Base-by-base conservation (phyloP, 2,888 invertebrate genomes). In the Pyrgus malvae region DNA sequence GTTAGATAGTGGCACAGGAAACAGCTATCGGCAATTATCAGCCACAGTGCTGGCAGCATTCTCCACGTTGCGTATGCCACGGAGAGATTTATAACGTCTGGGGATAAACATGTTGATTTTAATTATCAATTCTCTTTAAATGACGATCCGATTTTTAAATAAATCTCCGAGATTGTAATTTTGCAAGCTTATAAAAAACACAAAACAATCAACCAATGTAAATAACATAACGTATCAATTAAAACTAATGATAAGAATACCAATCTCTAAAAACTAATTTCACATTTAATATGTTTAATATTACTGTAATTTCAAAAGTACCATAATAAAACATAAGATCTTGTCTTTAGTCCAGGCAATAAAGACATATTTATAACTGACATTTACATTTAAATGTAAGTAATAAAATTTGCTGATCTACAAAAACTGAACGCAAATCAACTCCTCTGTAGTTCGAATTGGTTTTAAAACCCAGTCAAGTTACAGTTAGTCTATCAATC, bases 401-500 rank as follows among this genome's bases (percentile, higher is more conserved):
- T 2, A 9, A 11, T 19, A 19, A 38, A 38, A 19, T 4, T 38
- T 0, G 14, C 23, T 37, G 9, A 38, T 16, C n/a, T 9, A 11
- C 7, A 16, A 19, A 37, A 53, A 29, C n/a, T 21, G 16, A 19
- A 44, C 21, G 11, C 42, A 53, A 37, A 29, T 8, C 25, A 35
- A 31, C 11, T 41, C 45, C 14, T 21, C 5, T 17, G 31, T 45
- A 12, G 35, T 27, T n/a, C 14, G 53, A 45, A 45, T 53, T 31
- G 53, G 23, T 21, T 21, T 33, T 41, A 55, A 56, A 57, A 70
- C 73, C 69, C 72, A 66, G 71, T 74, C 70, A 66, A 53, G 70
- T 67, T 79, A 85, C 85, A 80, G 86, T 86, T 84, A 84, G 68
- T 62, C 79, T 68, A 84, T 83, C 82, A 76, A 83, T 83, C 85